phyloP scores from a whole-genome alignment of 1,140 invertebrate species.

The Drosophila nannoptera region DNA sequence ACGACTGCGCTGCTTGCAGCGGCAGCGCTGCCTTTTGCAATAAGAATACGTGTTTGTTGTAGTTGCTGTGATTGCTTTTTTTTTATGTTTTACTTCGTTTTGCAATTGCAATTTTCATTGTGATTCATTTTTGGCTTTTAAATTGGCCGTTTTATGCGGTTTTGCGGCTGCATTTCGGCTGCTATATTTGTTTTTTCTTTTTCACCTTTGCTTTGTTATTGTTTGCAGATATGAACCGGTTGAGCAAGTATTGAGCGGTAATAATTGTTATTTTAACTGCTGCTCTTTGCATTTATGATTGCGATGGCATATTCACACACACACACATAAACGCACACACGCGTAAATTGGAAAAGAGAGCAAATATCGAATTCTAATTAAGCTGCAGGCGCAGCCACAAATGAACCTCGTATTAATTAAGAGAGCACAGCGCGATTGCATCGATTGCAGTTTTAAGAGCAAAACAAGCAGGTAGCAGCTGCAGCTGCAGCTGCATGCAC shows the following conservation, averaged over 20 bases:
- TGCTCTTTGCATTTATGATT: slow-evolving; percentile 38
- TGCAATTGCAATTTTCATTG: slow-evolving; percentile 45
- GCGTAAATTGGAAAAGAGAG: not conserved
- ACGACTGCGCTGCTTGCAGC: slow-evolving; percentile 5
- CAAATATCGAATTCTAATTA: slow-evolving; percentile 2
- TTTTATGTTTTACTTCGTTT: slow-evolving; percentile 12
- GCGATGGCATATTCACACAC: slow-evolving; percentile 26
- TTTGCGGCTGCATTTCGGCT: slow-evolving; percentile 15
- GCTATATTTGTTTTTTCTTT: not conserved
- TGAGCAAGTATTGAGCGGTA: slow-evolving; percentile 28
- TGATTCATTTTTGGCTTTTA: slow-evolving; percentile 45
- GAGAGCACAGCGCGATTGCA: not conserved
- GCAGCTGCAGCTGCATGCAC: slow-evolving; percentile 4
- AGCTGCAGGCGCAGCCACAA: slow-evolving; percentile 22
- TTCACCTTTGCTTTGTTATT: slow-evolving; percentile 22
- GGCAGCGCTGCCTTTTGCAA: slow-evolving; percentile 12
- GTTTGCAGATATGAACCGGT: slow-evolving; percentile 39
- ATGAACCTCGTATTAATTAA: not conserved
- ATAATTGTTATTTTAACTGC: slow-evolving; percentile 35
- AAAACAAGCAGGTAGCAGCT: slow-evolving; percentile 1
- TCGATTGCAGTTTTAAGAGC: not conserved
- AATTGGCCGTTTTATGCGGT: slow-evolving; percentile 34
- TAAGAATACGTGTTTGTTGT: slow-evolving; percentile 40
- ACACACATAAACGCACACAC: not conserved
- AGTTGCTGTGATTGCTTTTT: slow-evolving; percentile 8